Evolutionary conservation across 2,888 invertebrate genomes (phyloP).

Genomic region (Monopis laevigella): DNA sequence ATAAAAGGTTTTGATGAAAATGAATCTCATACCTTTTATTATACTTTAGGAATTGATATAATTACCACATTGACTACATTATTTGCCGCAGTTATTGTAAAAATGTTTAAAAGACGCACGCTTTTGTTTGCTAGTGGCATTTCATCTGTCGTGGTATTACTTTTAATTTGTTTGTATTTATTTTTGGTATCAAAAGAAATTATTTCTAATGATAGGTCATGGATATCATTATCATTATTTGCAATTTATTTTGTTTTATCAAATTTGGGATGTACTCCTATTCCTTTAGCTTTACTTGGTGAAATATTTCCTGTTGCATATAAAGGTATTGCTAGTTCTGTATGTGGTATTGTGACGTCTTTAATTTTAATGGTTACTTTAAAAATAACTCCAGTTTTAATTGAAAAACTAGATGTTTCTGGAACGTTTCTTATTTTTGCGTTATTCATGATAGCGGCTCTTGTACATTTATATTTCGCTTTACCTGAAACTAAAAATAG

Average conservation of each 20-base stretch:
- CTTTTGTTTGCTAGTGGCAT: conserved; percentile 35
- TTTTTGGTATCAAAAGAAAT: conserved; percentile 25
- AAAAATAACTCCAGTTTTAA: conserved; percentile 31
- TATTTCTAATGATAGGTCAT: conserved; percentile 25
- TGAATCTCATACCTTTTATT: conserved; percentile 17
- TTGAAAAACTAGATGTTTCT: conserved; percentile 29
- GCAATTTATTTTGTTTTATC: conserved; percentile 32
- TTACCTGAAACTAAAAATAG: conserved; percentile 30
- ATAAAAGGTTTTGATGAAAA: conserved; percentile 3
- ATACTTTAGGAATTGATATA: conserved; percentile 33
- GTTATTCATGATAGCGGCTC: conserved; percentile 18
- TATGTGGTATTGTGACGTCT: conserved; percentile 18
- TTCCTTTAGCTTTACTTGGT: conserved; percentile 13
- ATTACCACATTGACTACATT: conserved; percentile 32
- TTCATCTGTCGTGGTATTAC: conserved; percentile 26
- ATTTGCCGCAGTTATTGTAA: conserved; percentile 31
- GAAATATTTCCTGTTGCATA: conserved; percentile 17
- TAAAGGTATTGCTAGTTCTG: conserved; percentile 21
- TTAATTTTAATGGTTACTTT: conserved; percentile 24
- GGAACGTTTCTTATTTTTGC: conserved; percentile 32
- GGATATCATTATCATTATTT: conserved; percentile 32
- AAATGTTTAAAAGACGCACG: conserved; percentile 29
- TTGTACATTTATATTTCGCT: conserved; percentile 24
- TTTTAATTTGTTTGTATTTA: conserved; percentile 29
- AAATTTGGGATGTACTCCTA: conserved; percentile 37